phyloP scores from a whole-genome alignment of 2,888 invertebrate species.

The Halocaridina rubra region DNA sequence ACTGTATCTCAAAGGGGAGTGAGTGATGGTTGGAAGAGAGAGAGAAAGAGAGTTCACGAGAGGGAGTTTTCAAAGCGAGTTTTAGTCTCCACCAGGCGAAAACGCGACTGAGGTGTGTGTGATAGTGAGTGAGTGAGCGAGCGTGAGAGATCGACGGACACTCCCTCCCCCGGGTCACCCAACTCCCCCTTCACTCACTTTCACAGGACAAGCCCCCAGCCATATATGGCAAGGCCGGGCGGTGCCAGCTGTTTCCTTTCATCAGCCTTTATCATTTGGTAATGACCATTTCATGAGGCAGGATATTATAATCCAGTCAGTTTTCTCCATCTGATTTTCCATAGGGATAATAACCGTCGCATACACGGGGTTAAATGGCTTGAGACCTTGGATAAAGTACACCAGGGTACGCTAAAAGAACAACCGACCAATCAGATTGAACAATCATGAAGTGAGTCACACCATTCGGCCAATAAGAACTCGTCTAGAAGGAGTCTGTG shows the following conservation, averaged over 20 bases:
- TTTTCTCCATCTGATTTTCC: neutral
- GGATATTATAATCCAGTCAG: neutral
- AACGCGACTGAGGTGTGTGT: conserved; percentile 38
- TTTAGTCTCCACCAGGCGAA: conserved; percentile 29
- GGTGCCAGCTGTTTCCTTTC: conserved; percentile 50
- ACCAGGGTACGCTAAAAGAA: conserved; percentile 38
- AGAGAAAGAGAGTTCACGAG: conserved; percentile 6
- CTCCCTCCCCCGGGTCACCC: neutral
- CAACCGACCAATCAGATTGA: conserved; percentile 43
- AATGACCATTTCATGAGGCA: neutral
- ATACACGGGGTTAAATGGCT: neutral
- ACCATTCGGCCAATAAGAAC: conserved; percentile 36
- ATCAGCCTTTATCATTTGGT: conserved; percentile 26
- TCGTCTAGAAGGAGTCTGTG: conserved; percentile 27
- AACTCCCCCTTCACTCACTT: conserved; percentile 36
- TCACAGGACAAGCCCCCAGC: conserved; percentile 52
- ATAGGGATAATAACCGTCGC: neutral
- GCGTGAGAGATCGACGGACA: neutral
- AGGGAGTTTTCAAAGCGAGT: neutral
- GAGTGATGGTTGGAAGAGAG: neutral
- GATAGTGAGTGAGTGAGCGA: neutral
- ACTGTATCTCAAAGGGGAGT: neutral
- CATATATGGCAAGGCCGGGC: conserved; percentile 57
- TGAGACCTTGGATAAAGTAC: conserved; percentile 28
- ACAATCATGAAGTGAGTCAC: conserved; percentile 47